Conservation (phyloP, 2,888 invertebrate genomes). For the Venusia cambrica region DNA sequence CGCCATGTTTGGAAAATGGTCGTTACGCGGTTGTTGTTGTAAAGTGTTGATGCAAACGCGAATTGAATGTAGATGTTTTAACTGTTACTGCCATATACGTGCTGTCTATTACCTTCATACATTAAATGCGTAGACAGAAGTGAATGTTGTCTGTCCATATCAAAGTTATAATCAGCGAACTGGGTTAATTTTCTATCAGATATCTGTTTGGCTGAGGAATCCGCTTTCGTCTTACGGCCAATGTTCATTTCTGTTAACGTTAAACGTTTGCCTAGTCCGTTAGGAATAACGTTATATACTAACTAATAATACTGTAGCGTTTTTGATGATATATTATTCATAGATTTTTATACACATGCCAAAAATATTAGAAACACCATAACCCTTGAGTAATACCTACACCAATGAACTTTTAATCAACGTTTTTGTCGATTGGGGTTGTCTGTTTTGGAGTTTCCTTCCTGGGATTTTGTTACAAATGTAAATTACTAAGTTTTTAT, state of each 20-base stretch:
- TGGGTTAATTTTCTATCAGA: constrained; percentile 2
- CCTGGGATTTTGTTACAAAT: constrained; percentile 72
- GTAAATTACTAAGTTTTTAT: constrained; percentile 54
- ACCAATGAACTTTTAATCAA: constrained; percentile 8
- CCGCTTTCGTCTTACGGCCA: constrained; percentile 12
- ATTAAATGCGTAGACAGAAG: constrained; percentile 39
- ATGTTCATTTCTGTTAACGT: constrained; percentile 29
- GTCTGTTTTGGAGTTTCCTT: constrained; percentile 41
- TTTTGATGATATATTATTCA: constrained; percentile 37
- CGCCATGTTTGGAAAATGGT: constrained; percentile 14
- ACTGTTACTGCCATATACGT: constrained; percentile 67
- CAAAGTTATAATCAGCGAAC: constrained; percentile 28
- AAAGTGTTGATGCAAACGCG: constrained; percentile 59
- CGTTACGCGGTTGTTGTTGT: constrained; percentile 24
- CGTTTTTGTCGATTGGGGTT: constrained; percentile 16
- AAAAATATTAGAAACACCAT: constrained; percentile 25
- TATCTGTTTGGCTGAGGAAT: constrained; percentile 13
- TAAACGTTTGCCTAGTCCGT: constrained; percentile 44
- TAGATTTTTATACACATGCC: constrained; percentile 34
- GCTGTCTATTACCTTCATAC: constrained; percentile 51
- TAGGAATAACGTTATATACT: constrained; percentile 41
- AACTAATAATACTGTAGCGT: constrained; percentile 36
- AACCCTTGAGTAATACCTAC: constrained; percentile 12
- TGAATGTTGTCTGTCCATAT: constrained; percentile 38
- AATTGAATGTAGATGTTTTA: constrained; percentile 56